Base-by-base conservation (phyloP, 1,140 invertebrate species). In the Drosophila carrolli region DNA sequence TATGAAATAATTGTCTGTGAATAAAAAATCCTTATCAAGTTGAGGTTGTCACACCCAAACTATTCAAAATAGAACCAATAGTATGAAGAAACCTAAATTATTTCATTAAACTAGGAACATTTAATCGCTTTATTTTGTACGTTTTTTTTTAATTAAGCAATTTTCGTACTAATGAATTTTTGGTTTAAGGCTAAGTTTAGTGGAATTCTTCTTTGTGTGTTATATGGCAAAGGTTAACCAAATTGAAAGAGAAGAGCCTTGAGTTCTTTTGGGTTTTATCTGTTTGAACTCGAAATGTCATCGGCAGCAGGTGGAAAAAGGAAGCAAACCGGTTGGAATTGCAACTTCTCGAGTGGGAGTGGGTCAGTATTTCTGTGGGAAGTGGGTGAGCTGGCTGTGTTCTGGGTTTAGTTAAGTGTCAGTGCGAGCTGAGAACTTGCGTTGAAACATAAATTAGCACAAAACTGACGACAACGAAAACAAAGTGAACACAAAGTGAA, bases 231-330 rank as follows among this genome's bases (percentile, higher is more conserved):
- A 68, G 65, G 65, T 66, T 54, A 66, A 6, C 4, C 14, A 54
- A 68, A 29, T 41, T 19, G 14, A 66, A 68, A 43, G 47, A 67
- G 61, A 68, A 58, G 38, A 48, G 68, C 68, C 68, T 71, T 71
- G 68, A 71, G 68, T 71, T 70, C 53, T 71, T 58, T 44, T 40
- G 19, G 53, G 37, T 58, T 57, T 70, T 71, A 71, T 71, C 68
- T 50, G 37, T 38, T 32, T 23, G 68, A 57, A 71, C 53, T 68
- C 53, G 19, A 71, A 72, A 72, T 72, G 68, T 57, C 68, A 72
- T 72, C 68, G 38, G 44, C 35, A 40, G 67, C 66, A 71, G 67
- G 43, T 48, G 51, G 67, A 56, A 70, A 47, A 68, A 56, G 62
- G 62, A 70, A 66, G 56, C 37, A 53, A 66, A 68, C 65, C 65